Evolutionary conservation across 2,888 invertebrate species (phyloP).

Genomic region (Phaedon cochleariae): DNA sequence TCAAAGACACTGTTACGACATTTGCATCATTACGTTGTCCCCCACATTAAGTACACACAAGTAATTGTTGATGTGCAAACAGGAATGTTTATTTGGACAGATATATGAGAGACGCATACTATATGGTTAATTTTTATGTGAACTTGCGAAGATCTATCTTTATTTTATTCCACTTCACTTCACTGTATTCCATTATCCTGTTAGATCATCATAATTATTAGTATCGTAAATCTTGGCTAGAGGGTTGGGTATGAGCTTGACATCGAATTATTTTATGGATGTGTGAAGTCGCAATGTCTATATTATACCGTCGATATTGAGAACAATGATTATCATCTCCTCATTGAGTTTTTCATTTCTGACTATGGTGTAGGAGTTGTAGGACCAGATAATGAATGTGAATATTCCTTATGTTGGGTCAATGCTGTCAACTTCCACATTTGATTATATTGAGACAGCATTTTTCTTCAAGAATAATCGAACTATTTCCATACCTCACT

Average conservation of each 20-base stretch:
- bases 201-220: background rate
- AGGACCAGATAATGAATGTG: too few relatives aligned
- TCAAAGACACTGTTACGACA: constrained; percentile 56
- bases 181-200: constrained; percentile 15
- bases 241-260: constrained; percentile 4
- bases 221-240: background rate
- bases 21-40: constrained; percentile 48
- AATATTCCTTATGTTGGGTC: too few relatives aligned
- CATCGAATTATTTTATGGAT: background rate
- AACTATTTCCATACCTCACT: too few relatives aligned
- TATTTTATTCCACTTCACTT: constrained; percentile 19
- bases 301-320: too few relatives aligned
- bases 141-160: constrained; percentile 24
- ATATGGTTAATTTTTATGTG: constrained; percentile 30
- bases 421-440: too few relatives aligned
- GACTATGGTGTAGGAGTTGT: too few relatives aligned
- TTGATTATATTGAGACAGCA: too few relatives aligned
- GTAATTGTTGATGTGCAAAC: constrained; percentile 41
- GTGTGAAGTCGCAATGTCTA: too few relatives aligned
- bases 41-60: constrained; percentile 20
- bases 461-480: too few relatives aligned
- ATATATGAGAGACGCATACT: constrained; percentile 43
- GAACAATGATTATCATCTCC: too few relatives aligned
- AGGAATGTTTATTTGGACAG: constrained; percentile 43
- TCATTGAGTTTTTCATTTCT: too few relatives aligned